Percentiles rank a stretch among this genome's conserved stretches.
Conservation (phyloP, 2,888 invertebrate species). For the Lasiommata megera region DNA sequence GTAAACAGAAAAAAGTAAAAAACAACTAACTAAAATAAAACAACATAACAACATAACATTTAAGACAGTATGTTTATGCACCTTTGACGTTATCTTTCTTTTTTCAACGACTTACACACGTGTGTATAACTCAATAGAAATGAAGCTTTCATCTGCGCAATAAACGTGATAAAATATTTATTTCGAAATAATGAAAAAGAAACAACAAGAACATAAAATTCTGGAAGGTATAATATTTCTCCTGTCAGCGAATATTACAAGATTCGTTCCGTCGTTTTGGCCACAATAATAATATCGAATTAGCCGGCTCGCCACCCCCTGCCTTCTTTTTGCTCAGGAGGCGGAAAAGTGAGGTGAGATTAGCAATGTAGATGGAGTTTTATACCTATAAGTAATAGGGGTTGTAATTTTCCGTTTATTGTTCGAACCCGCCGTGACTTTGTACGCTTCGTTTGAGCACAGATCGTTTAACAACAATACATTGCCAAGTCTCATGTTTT, state of each 20-base stretch:
- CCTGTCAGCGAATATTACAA: constrained; percentile 39
- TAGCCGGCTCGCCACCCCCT: constrained; percentile 59
- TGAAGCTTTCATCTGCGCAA: too few relatives aligned
- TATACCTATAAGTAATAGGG: constrained; percentile 54
- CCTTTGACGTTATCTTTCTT: too few relatives aligned
- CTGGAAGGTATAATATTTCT: background rate
- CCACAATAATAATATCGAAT: constrained; percentile 64
- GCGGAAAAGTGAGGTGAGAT: constrained; percentile 58
- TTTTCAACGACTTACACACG: too few relatives aligned
- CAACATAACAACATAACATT: too few relatives aligned
- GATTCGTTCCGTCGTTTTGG: constrained; percentile 59
- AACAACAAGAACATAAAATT: background rate
- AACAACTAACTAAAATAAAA: too few relatives aligned
- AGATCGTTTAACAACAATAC: background rate
- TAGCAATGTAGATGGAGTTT: constrained; percentile 54
- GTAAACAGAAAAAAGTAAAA: too few relatives aligned
- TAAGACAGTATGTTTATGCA: too few relatives aligned
- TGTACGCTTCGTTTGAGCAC: constrained; percentile 9
- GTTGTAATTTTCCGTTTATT: constrained; percentile 17
- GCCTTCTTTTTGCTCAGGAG: constrained; percentile 43
- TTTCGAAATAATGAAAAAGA: too few relatives aligned
- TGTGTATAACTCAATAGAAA: too few relatives aligned
- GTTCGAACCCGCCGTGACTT: constrained; percentile 6
- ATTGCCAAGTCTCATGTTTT: background rate
- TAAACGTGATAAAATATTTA: too few relatives aligned